phyloP scores from a whole-genome alignment of 2,888 invertebrate species.

The Plagiodera versicolora region DNA sequence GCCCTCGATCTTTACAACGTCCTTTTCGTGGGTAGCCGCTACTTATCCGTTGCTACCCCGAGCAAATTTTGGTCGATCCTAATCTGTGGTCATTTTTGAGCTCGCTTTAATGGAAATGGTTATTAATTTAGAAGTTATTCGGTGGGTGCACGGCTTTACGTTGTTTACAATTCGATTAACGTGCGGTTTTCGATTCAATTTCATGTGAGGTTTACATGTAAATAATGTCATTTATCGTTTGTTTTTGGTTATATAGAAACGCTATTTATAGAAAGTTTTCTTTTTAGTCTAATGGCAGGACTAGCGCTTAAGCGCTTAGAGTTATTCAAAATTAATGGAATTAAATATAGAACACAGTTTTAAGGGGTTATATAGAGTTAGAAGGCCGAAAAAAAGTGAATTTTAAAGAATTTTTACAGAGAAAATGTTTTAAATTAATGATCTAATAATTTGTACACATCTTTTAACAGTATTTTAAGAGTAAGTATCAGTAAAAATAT shows the following conservation, averaged over 20 bases:
- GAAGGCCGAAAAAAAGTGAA: too few species aligned
- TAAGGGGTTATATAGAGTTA: too few species aligned
- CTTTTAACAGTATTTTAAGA: too few species aligned
- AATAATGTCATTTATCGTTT: neutral
- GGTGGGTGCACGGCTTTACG: slow-evolving; percentile 14
- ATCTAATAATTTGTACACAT: too few species aligned
- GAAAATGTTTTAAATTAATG: too few species aligned
- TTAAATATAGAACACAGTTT: too few species aligned
- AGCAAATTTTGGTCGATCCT: slow-evolving; percentile 20
- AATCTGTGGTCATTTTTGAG: slow-evolving; percentile 38
- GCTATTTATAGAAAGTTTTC: too few species aligned
- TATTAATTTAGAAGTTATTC: slow-evolving; percentile 38
- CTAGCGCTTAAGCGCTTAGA: too few species aligned
- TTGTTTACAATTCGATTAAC: slow-evolving; percentile 23
- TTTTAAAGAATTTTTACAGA: too few species aligned
- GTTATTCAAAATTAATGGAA: too few species aligned
- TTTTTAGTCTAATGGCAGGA: too few species aligned
- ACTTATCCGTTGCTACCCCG: slow-evolving; percentile 28
- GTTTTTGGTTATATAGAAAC: neutral
- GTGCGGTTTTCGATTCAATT: slow-evolving; percentile 21
- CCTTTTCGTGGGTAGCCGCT: slow-evolving; percentile 30
- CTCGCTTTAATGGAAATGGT: slow-evolving; percentile 35
- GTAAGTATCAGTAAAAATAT: too few species aligned
- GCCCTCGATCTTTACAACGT: slow-evolving; percentile 31
- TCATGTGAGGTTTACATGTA: slow-evolving; percentile 15